Percentiles rank a stretch among this genome's conserved stretches.
Conservation (phyloP, 1,140 invertebrate genomes). For the Trialeurodes vaporariorum region DNA sequence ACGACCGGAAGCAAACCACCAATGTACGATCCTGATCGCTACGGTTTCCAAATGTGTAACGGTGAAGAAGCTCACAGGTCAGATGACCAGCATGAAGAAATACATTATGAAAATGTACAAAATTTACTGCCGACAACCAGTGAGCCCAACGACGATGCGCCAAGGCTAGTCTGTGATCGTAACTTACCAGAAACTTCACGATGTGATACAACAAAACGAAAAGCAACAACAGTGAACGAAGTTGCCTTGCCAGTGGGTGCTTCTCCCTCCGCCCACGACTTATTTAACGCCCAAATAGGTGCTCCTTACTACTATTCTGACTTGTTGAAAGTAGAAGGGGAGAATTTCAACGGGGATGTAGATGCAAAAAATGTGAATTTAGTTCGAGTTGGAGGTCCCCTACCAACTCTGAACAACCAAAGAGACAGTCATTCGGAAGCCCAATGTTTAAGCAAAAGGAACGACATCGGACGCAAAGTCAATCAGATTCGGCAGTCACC, state of each 20-base stretch:
- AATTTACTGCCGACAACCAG: conserved; percentile 18
- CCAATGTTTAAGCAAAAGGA: conserved; percentile 42
- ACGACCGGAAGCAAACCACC: background rate
- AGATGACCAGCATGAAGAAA: conserved; percentile 25
- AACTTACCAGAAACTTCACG: background rate
- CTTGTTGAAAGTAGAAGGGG: conserved; percentile 35
- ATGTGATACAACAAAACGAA: background rate
- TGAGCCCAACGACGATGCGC: conserved; percentile 12
- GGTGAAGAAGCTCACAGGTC: conserved; percentile 7
- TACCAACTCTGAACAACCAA: conserved; percentile 49
- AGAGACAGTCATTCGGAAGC: conserved; percentile 37
- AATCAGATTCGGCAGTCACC: conserved; percentile 47
- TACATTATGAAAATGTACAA: conserved; percentile 31
- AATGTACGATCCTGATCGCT: background rate
- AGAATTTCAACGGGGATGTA: conserved; percentile 34
- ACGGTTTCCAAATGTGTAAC: conserved; percentile 4
- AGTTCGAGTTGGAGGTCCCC: background rate
- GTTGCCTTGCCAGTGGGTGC: background rate
- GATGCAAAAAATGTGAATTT: background rate
- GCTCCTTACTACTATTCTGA: conserved; percentile 83
- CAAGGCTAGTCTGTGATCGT: background rate
- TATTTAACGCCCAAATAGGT: conserved; percentile 18
- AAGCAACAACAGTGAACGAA: background rate
- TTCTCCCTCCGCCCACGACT: background rate
- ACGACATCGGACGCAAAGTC: conserved; percentile 62